Base-by-base conservation (phyloP, 2,888 invertebrate genomes). In the Synanthedon tipuliformis region DNA sequence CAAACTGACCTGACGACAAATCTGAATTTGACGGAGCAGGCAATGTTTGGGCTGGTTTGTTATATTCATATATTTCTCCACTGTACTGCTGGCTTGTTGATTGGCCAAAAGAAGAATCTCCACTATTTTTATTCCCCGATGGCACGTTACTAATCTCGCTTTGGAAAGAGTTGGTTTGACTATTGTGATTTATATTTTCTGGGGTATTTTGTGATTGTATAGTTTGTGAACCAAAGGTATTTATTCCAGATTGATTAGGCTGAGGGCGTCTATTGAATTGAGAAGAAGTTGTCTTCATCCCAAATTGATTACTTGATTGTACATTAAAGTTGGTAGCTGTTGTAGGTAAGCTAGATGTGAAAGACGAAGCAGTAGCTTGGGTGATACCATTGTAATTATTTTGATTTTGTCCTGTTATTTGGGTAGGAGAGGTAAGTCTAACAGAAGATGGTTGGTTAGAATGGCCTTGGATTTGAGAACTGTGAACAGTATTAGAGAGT, bases 51-150 rank as follows among this genome's bases (percentile, higher is more conserved):
- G 65, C 61, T 48, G 81, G 82, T 52, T 81, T 81, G 48, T 64
- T 78, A 55, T 81, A 81, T 56, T 82, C 71, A 54, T 82, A 81
- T 56, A 82, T 61, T 61, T 73, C 69, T 16, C 73, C 71, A 8
- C 58, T 60, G 50, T 71, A 69, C 54, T 71, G 70, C 45, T 68
- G 69, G 41, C 57, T 63, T 16, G 48, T 50, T 13, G 55, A 51
- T 5, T 59, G 52, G 3, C 56, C 45, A 45, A 56, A 48, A 45
- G 54, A 41, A 34, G 49, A 50, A 40, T 59, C 54, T 41, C 59
- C 53, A 51, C 61, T 56, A 7, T 57, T 52, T 48, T 54, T 56
- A 23, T 54, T 53, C 51, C 50, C 51, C 18, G 52, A 40, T 1
- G 56, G 51, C 34, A 51, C 52, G 27, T 56, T 13, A 18, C 13